These are phyloP conservation scores for Xestoiulus laeticollis DNA, from an alignment of 2,888 invertebrate species.

Conservation along the genomic window DNA sequence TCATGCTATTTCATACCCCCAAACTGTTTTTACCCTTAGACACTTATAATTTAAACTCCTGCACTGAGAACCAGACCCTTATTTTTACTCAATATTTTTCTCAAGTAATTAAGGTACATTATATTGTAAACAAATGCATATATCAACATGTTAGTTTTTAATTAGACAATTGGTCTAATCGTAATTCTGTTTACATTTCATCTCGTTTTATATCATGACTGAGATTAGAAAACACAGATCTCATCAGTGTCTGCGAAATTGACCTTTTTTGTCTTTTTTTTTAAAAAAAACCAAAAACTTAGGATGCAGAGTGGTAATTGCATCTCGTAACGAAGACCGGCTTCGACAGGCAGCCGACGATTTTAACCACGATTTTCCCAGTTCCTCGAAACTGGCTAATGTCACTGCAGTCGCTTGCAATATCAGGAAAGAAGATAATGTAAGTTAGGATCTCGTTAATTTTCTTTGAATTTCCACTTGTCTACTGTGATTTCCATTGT, in stretches of 20 bases:
- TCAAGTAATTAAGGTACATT: no score
- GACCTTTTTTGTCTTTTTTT: not conserved
- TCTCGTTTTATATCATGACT: not conserved
- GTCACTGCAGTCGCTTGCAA: slow-evolving; percentile 65
- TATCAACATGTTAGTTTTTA: no score
- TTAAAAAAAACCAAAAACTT: not conserved
- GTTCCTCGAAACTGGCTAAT: slow-evolving; percentile 56
- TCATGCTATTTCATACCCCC: no score
- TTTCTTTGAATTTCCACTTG: not conserved
- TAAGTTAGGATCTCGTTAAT: slow-evolving; percentile 56
- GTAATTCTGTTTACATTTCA: not conserved
- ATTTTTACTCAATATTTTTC: no score
- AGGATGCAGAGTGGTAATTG: slow-evolving; percentile 68
- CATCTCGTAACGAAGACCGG: slow-evolving; percentile 65
- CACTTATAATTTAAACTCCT: no score
- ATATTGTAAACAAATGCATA: no score
- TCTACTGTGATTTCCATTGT: slow-evolving; percentile 1
- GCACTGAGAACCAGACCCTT: no score
- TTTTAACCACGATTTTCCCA: slow-evolving; percentile 58
- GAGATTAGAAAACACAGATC: not conserved
- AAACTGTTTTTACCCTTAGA: no score
- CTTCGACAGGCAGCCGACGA: slow-evolving; percentile 62
- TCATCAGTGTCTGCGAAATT: not conserved
- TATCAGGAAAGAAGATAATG: slow-evolving; percentile 67
- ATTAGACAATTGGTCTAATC: no score